phyloP scores from a whole-genome alignment of 2,113 vertebrate species.

The Hipposideros armiger region DNA sequence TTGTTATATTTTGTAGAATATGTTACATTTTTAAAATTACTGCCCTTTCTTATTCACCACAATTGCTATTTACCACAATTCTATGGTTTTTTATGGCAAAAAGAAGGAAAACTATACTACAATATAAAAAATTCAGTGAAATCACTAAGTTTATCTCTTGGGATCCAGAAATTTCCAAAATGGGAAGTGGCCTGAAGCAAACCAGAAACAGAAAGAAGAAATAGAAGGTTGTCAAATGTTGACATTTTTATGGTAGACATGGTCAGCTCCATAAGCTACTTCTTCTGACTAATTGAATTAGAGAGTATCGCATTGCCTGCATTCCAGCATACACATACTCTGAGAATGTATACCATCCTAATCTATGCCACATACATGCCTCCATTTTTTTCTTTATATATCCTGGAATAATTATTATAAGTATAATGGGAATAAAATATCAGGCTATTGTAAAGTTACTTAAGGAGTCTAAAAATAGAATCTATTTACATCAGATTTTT shows the following conservation, averaged over 20 bases:
- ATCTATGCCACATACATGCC: neutral
- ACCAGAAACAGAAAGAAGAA: neutral
- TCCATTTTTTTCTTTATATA: neutral
- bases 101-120: neutral
- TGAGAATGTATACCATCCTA: neutral
- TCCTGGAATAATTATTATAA: neutral
- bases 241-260: neutral
- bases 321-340: neutral
- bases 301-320: neutral
- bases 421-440: neutral
- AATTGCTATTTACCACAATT: neutral
- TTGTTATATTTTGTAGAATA: neutral
- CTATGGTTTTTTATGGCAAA: neutral
- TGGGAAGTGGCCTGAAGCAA: neutral
- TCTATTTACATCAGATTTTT: neutral
- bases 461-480: neutral
- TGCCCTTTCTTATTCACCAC: neutral
- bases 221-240: neutral
- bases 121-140: neutral
- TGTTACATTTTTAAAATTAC: neutral
- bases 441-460: neutral
- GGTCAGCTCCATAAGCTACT: neutral
- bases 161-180: neutral
- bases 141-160: neutral
- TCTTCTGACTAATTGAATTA: neutral